Evolutionary conservation across 1,140 invertebrate species (phyloP).

Genomic region (Littorina saxatilis): DNA sequence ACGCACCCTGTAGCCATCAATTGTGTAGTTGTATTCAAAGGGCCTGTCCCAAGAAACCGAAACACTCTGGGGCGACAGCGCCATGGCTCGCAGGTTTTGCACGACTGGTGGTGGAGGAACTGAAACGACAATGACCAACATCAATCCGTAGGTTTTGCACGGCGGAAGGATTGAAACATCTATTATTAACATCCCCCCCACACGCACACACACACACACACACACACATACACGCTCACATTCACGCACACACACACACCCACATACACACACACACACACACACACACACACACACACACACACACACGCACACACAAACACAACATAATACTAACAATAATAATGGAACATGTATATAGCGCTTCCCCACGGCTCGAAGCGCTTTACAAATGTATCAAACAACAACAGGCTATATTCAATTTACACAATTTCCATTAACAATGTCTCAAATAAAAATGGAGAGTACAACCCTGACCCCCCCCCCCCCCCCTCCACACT

Average conservation of each 20-base stretch:
- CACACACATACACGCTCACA: slow-evolving; percentile 4
- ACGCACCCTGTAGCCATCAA: slow-evolving; percentile 38
- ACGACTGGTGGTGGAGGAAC: slow-evolving; percentile 41
- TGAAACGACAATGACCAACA: slow-evolving; percentile 29
- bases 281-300: background rate
- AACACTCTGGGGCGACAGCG: slow-evolving; percentile 40
- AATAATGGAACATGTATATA: too few relatives aligned
- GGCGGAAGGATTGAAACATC: too few relatives aligned
- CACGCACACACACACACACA: background rate
- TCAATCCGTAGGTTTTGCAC: too few relatives aligned
- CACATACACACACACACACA: background rate
- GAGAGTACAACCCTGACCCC: too few relatives aligned
- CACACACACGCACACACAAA: background rate
- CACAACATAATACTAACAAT: background rate
- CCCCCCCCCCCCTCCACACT: too few relatives aligned
- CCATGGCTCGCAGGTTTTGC: slow-evolving; percentile 35
- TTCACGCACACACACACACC: background rate
- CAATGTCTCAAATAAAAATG: too few relatives aligned
- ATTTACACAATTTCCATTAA: too few relatives aligned
- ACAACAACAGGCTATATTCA: too few relatives aligned
- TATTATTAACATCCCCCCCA: too few relatives aligned
- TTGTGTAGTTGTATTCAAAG: slow-evolving; percentile 39
- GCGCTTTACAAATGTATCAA: too few relatives aligned
- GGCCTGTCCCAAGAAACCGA: slow-evolving; percentile 39
- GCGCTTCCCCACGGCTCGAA: too few relatives aligned